Percentiles rank a stretch among this genome's conserved stretches.
Evolutionary conservation across 2,797 vertebrate species (phyloP).

Genomic region (Notamacropus eugenii): DNA sequence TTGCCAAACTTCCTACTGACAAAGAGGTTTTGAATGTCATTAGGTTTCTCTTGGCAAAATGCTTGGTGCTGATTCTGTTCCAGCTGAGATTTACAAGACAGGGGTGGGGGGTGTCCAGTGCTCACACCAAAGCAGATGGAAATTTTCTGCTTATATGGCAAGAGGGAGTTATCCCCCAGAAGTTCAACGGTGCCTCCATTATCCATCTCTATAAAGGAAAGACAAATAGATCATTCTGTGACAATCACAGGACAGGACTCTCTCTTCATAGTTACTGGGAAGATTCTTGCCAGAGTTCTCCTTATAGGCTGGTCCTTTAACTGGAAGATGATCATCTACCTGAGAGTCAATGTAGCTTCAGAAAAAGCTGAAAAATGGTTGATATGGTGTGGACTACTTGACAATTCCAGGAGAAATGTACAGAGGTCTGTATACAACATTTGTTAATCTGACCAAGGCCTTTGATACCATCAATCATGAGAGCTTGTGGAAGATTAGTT

Average conservation of each 20-base stretch:
- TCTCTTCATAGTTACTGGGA: background rate
- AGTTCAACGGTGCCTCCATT: background rate
- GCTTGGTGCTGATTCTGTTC: background rate
- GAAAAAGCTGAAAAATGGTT: background rate
- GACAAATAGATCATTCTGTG: background rate
- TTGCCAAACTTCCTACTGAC: background rate
- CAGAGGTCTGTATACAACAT: background rate
- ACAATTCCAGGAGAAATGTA: background rate
- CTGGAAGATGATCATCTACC: background rate
- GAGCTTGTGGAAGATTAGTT: background rate
- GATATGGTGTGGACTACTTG: background rate
- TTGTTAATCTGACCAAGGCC: background rate
- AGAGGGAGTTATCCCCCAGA: background rate
- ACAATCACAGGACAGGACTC: background rate
- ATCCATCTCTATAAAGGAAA: background rate
- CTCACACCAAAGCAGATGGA: background rate
- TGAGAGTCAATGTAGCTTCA: too few relatives aligned
- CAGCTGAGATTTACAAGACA: background rate
- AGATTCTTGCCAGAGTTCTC: background rate
- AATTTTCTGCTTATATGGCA: background rate
- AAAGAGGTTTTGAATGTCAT: background rate
- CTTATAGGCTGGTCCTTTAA: background rate
- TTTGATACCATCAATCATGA: background rate
- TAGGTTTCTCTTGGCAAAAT: background rate
- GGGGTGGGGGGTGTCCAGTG: background rate